These are phyloP conservation scores for Chloroceryle inda DNA, from an alignment of 2,797 vertebrate genomes.

Conservation along the genomic window DNA sequence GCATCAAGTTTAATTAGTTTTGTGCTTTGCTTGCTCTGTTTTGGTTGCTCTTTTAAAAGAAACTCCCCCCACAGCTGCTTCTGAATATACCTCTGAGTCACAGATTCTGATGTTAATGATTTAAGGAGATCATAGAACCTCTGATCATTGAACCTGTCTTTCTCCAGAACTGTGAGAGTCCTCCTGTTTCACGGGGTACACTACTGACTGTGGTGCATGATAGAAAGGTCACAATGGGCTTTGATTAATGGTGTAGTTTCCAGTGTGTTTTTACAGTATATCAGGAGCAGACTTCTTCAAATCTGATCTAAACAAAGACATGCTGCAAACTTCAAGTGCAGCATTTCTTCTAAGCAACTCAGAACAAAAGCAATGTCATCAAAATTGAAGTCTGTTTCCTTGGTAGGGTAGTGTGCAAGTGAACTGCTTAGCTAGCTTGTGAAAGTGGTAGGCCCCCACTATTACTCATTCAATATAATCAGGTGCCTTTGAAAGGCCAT, in stretches of 20 bases:
- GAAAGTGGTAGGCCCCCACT: fast-evolving
- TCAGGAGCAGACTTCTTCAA: background rate
- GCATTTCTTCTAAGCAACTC: background rate
- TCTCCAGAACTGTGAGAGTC: background rate
- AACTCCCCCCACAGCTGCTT: slow-evolving; percentile 37
- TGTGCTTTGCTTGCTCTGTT: slow-evolving; percentile 77
- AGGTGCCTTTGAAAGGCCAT: background rate
- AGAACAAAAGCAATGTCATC: background rate
- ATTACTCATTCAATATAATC: background rate
- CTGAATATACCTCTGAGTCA: slow-evolving; percentile 47
- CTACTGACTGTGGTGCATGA: background rate
- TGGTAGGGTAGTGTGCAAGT: background rate
- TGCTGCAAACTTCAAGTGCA: background rate
- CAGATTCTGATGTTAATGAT: background rate
- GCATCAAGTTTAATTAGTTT: slow-evolving; percentile 84
- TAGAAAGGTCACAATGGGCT: background rate
- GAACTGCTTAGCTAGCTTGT: background rate
- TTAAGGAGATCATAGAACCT: background rate
- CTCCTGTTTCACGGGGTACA: background rate
- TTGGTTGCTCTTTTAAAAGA: slow-evolving; percentile 65
- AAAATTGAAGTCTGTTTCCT: background rate
- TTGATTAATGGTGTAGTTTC: background rate
- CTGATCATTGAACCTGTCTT: background rate
- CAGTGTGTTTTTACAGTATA: background rate
- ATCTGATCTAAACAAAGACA: background rate